A percentile compares a stretch with the other conserved stretches of the same genome.
Evolutionary conservation across 2,797 vertebrate species (phyloP).

Genomic region (Dendrocincla tyrannina): DNA sequence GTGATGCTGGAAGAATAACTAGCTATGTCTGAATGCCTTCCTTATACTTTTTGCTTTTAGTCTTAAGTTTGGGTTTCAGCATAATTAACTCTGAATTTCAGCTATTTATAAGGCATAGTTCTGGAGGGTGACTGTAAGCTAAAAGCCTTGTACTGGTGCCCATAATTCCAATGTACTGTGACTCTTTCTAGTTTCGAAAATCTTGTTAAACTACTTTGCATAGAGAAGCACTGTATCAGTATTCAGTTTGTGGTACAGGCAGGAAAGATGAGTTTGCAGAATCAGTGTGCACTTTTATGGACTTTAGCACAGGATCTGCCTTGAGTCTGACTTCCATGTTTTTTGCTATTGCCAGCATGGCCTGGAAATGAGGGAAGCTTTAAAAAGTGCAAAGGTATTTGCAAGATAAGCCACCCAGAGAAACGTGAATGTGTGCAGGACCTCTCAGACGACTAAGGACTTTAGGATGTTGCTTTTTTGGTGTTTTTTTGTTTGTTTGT

Average conservation of each 20-base stretch:
- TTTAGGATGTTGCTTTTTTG: neutral
- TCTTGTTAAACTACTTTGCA: neutral
- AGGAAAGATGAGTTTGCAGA: neutral
- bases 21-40: neutral
- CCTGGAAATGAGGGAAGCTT: neutral
- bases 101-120: neutral
- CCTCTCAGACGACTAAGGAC: neutral
- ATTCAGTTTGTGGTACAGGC: neutral
- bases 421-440: neutral
- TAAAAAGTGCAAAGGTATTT: neutral
- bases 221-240: neutral
- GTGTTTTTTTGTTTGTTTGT: too few species aligned
- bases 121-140: neutral
- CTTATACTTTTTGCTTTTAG: neutral
- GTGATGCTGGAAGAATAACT: neutral
- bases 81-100: neutral
- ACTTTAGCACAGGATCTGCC: neutral
- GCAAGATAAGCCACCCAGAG: neutral
- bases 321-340: neutral
- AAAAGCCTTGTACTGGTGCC: neutral
- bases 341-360: neutral
- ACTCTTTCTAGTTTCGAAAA: neutral
- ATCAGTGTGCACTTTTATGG: neutral
- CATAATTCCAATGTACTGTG: neutral
- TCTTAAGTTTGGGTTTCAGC: neutral